phyloP scores from a whole-genome alignment of 2,797 vertebrate species.

The Allobates femoralis region DNA sequence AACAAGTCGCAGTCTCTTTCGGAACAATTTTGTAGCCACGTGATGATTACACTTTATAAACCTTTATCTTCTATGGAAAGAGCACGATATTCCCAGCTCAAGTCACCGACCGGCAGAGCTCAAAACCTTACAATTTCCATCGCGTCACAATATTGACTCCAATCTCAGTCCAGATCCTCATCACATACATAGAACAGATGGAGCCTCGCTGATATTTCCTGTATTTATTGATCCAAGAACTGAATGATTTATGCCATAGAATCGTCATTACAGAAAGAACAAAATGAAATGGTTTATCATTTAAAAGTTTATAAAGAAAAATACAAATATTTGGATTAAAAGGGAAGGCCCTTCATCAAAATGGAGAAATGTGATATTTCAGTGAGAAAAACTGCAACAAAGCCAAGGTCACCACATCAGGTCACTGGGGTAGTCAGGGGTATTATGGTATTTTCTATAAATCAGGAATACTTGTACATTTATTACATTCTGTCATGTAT shows the following conservation, averaged over 20 bases:
- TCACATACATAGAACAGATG: background rate
- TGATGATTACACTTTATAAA: background rate
- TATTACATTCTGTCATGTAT: no score
- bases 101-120: background rate
- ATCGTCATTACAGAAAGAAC: background rate
- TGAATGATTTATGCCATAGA: background rate
- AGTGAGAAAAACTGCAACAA: background rate
- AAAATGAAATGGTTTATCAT: background rate
- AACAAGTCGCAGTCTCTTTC: background rate
- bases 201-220: background rate
- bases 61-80: background rate
- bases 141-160: background rate
- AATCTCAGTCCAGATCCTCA: background rate
- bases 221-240: background rate
- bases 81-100: background rate
- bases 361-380: background rate
- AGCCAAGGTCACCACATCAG: background rate
- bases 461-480: no score
- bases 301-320: conserved; percentile 27
- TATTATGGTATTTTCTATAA: no score
- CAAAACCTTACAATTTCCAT: background rate
- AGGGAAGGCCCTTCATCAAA: background rate
- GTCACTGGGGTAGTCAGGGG: background rate
- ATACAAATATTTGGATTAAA: conserved; percentile 24
- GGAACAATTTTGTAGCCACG: background rate